Evolutionary conservation across 2,113 vertebrate species (phyloP).

Genomic region (Atractosteus spatula): DNA sequence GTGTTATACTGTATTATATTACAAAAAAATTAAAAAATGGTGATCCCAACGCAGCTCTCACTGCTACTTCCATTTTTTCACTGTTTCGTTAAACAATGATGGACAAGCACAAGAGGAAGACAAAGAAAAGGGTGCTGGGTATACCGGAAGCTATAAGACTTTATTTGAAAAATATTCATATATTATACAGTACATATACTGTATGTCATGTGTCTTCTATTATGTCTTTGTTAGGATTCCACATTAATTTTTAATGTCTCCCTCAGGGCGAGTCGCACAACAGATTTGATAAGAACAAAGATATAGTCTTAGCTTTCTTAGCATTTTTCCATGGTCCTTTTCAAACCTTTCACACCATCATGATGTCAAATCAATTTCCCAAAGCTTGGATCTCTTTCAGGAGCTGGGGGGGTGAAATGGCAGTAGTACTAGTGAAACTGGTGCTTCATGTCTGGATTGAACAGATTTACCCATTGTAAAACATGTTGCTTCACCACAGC

Average conservation of each 20-base stretch:
- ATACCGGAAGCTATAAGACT: too few relatives aligned
- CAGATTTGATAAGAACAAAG: constrained; percentile 2
- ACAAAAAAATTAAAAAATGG: too few relatives aligned
- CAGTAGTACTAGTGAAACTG: not conserved
- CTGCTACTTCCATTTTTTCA: too few relatives aligned
- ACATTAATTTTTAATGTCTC: not conserved
- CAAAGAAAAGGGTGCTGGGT: too few relatives aligned
- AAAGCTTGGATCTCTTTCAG: not conserved
- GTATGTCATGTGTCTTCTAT: too few relatives aligned
- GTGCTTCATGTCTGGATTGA: not conserved
- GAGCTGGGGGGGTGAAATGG: not conserved
- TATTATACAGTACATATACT: too few relatives aligned
- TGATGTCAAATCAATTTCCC: constrained; percentile 1
- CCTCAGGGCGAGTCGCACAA: not conserved
- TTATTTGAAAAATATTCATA: too few relatives aligned
- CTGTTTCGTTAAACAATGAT: too few relatives aligned
- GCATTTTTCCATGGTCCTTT: not conserved
- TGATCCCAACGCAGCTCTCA: too few relatives aligned
- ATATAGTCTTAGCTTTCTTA: not conserved
- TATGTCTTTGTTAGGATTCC: not conserved
- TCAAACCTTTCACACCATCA: not conserved
- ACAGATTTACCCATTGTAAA: not conserved
- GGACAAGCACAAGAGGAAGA: too few relatives aligned
- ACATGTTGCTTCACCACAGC: not conserved
- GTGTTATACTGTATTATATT: too few relatives aligned